Base-by-base conservation (phyloP, 1,140 invertebrate species). In the Frieseomelitta varia region DNA sequence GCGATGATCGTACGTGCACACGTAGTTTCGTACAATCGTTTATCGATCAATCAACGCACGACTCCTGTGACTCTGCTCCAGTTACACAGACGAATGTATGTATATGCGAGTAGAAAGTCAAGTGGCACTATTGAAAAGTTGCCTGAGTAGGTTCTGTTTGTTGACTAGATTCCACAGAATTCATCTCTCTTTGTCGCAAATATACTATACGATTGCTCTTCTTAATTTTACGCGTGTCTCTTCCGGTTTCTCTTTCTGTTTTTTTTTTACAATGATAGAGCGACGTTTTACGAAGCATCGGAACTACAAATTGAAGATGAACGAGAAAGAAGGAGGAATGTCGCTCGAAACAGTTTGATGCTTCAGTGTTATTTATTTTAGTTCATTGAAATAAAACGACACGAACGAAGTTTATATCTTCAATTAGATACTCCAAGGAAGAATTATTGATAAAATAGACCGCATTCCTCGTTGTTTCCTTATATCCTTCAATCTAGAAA, bases 91-190 rank as follows among this genome's bases (percentile, higher is more conserved):
- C 58, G 61, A 79, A 87, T 69, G n/a, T 77, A 67, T 65, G 39
- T 47, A 47, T 47, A 47, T 47, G 39, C 39, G n/a, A 12, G 27
- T 65, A 30, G 77, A 87, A 87, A 78, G 82, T 68, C 21, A 79
- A 73, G 77, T 88, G 86, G 86, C 87, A 87, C 86, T 87, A 80
- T 77, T 85, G 72, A 58, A 71, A 12, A 79, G 75, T 74, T 51
- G 86, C 73, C 77, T 69, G 81, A 87, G 81, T 88, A 67, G 19
- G 39, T 76, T 63, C 19, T 69, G 58, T 79, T 68, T 34, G 39
- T 21, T 85, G 87, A 87, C 86, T 88, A 88, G 81, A 80, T 58
- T 84, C 47, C 39, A 72, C 72, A 39, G 10, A 34, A 39, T 68
- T 39, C 67, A 39, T 39, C 76, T 79, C 34, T 75, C 61, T 12